phyloP scores from a whole-genome alignment of 2,113 vertebrate species.

The Xenopus tropicalis region DNA sequence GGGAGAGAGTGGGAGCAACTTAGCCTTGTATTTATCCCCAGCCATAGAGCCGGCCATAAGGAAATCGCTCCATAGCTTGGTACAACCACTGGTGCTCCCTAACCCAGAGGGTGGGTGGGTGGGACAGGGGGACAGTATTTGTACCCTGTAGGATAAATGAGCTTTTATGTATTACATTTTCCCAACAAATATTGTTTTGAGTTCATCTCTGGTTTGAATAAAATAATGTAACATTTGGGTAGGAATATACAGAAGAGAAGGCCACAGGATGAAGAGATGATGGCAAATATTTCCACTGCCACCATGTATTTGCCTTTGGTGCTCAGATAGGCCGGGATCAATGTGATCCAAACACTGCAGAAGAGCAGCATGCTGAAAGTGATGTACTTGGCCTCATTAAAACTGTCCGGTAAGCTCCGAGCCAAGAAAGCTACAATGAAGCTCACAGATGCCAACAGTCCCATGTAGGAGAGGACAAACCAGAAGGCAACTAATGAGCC shows the following conservation, averaged over 20 bases:
- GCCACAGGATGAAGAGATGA: conserved; percentile 9
- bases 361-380: conserved; percentile 38
- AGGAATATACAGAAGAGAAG: conserved; percentile 20
- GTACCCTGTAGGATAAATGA: too few relatives aligned
- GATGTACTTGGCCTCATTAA: conserved; percentile 31
- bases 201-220: too few relatives aligned
- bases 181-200: too few relatives aligned
- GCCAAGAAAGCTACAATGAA: conserved; percentile 31
- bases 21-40: too few relatives aligned
- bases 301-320: conserved; percentile 30
- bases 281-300: conserved; percentile 29
- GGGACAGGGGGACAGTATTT: too few relatives aligned
- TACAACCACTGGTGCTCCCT: too few relatives aligned
- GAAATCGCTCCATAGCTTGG: too few relatives aligned
- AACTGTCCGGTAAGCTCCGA: conserved; percentile 15
- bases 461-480: conserved; percentile 16
- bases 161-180: too few relatives aligned
- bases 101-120: too few relatives aligned
- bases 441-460: conserved; percentile 8
- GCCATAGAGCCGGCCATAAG: too few relatives aligned
- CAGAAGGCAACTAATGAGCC: conserved; percentile 18
- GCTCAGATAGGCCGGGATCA: conserved; percentile 31
- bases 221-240: conserved; percentile 26
- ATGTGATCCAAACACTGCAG: conserved; percentile 34
- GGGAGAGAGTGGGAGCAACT: too few relatives aligned